Percentiles rank a stretch among this genome's conserved stretches.
Evolutionary conservation across 1,140 invertebrate genomes (phyloP).

Genomic region (Acromyrmex heyeri): DNA sequence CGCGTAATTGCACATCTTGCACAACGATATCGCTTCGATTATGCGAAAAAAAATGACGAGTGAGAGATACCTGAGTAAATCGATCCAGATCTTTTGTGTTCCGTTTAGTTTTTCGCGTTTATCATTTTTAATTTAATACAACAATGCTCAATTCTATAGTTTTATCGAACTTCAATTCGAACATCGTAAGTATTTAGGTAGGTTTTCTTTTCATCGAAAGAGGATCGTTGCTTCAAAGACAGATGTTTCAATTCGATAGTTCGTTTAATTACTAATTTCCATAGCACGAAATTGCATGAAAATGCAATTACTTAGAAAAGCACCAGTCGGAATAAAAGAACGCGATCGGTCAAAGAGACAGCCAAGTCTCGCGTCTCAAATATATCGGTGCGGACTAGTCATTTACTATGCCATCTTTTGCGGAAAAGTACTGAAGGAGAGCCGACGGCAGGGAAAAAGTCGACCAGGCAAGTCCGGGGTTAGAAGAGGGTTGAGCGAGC

Average conservation of each 20-base stretch:
- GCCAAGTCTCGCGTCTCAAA: constrained; percentile 1
- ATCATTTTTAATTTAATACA: not conserved
- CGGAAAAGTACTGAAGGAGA: not conserved
- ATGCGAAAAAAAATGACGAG: not conserved
- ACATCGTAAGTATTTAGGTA: constrained; percentile 17
- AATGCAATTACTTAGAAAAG: constrained; percentile 8
- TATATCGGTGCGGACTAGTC: constrained; percentile 5
- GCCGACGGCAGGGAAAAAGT: constrained; percentile 42
- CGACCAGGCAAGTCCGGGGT: constrained; percentile 32
- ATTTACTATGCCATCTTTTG: constrained; percentile 29
- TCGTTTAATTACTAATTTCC: not conserved
- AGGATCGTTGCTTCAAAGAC: not conserved
- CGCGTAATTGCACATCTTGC: constrained; percentile 12
- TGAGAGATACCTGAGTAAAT: not conserved
- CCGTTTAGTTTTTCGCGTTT: too few relatives aligned
- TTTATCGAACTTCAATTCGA: not conserved
- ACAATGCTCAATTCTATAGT: constrained; percentile 16
- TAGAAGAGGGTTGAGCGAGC: constrained; percentile 71
- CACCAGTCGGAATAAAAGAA: not conserved
- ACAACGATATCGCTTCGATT: constrained; percentile 9
- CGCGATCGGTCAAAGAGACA: constrained; percentile 32
- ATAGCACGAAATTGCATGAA: not conserved
- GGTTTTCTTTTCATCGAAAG: constrained; percentile 16
- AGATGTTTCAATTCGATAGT: not conserved
- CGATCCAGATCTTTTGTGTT: not conserved